Evolutionary conservation across 30 jellyfish, hydroid and myxozoan species (phyloP).

Genomic region (Nemopilema nomurai): DNA sequence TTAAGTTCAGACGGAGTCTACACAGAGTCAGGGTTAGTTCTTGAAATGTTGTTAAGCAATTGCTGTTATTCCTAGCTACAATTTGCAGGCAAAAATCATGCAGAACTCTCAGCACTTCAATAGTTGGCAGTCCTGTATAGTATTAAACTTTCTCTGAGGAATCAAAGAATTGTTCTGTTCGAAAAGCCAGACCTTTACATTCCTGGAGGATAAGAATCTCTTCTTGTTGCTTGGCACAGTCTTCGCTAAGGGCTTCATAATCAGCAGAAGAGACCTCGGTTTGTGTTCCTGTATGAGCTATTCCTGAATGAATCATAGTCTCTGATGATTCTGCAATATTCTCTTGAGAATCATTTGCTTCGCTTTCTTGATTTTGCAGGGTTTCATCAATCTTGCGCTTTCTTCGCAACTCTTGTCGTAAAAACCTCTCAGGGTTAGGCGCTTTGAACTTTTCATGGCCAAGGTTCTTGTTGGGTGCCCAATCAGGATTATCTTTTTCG

Average conservation of each 20-base stretch:
- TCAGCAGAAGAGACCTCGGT: not conserved
- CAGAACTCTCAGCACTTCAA: slow-evolving; percentile 6
- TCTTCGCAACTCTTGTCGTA: not conserved
- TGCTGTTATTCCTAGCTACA: slow-evolving; percentile 4
- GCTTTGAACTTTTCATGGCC: slow-evolving; percentile 15
- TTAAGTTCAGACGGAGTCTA: slow-evolving; percentile 25
- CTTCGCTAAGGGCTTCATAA: not conserved
- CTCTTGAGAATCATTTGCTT: not conserved
- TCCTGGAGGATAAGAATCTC: not conserved
- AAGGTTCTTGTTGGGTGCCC: slow-evolving; percentile 20
- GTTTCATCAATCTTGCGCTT: not conserved
- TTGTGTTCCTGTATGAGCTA: not conserved
- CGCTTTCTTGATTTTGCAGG: not conserved
- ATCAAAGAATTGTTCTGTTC: slow-evolving; percentile 8
- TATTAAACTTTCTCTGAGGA: slow-evolving; percentile 5
- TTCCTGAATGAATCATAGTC: not conserved
- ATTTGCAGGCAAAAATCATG: slow-evolving; percentile 8
- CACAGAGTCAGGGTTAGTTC: slow-evolving; percentile 26
- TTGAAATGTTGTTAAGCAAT: slow-evolving; percentile 16
- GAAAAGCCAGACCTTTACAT: slow-evolving; percentile 2
- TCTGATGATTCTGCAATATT: not conserved
- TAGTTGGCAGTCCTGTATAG: slow-evolving; percentile 23
- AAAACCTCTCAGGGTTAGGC: slow-evolving; percentile 2
- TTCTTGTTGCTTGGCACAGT: not conserved
- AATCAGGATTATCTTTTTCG: slow-evolving; percentile 9